These are phyloP conservation scores for Operophtera brumata DNA, from an alignment of 2,888 invertebrate species.

Conservation along the genomic window DNA sequence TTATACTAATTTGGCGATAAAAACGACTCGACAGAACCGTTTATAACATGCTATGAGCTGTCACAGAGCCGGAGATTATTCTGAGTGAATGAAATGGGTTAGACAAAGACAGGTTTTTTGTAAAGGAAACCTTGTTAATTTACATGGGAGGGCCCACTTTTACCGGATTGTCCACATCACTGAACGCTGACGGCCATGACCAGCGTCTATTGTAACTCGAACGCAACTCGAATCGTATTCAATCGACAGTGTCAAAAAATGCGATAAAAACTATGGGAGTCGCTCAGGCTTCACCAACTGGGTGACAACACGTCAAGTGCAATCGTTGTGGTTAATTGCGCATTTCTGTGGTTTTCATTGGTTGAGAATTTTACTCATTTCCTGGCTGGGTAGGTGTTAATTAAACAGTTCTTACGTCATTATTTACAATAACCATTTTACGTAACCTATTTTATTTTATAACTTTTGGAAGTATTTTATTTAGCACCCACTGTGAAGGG, in stretches of 20 bases:
- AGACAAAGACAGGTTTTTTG: slow-evolving; percentile 40
- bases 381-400: slow-evolving; percentile 16
- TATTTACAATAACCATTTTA: slow-evolving; percentile 14
- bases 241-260: slow-evolving; percentile 68
- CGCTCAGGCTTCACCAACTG: slow-evolving; percentile 50
- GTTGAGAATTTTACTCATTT: slow-evolving; percentile 32
- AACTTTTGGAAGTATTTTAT: neutral
- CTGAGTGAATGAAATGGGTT: slow-evolving; percentile 42
- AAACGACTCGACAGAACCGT: slow-evolving; percentile 21
- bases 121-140: slow-evolving; percentile 47
- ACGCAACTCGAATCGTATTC: slow-evolving; percentile 60
- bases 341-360: slow-evolving; percentile 35
- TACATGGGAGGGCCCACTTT: slow-evolving; percentile 44
- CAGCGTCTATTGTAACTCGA: slow-evolving; percentile 55
- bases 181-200: slow-evolving; percentile 62
- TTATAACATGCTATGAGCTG: slow-evolving; percentile 34
- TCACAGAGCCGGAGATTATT: slow-evolving; percentile 34
- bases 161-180: slow-evolving; percentile 53
- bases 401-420: neutral
- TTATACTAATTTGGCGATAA: slow-evolving; percentile 21
- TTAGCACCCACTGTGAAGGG: too few relatives aligned
- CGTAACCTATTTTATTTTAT: too few relatives aligned
- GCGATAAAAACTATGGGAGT: slow-evolving; percentile 64
- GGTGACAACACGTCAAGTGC: slow-evolving; percentile 57
- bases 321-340: slow-evolving; percentile 41